Evolutionary conservation across 2,113 vertebrate genomes (phyloP).

Genomic region (Gallinago paraguaiae): DNA sequence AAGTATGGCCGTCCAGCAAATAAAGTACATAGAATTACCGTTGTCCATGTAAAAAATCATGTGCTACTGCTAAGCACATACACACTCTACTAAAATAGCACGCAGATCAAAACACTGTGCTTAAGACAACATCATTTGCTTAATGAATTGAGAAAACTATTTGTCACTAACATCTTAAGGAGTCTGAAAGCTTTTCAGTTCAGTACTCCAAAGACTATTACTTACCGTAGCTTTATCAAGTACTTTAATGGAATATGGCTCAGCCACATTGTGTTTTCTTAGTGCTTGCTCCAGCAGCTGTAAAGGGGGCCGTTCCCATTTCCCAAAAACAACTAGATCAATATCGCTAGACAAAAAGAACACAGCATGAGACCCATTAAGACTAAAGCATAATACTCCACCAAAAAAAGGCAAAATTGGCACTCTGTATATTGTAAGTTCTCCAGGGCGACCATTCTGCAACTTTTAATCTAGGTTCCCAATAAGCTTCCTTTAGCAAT

Average conservation of each 20-base stretch:
- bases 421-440: neutral
- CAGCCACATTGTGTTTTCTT: slow-evolving; percentile 91
- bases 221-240: slow-evolving; percentile 97
- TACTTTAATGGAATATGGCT: slow-evolving; percentile 95
- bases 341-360: slow-evolving; percentile 85
- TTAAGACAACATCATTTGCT: neutral
- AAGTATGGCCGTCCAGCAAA: neutral
- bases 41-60: neutral
- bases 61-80: neutral
- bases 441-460: neutral
- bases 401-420: neutral
- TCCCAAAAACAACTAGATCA: slow-evolving; percentile 96
- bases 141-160: neutral
- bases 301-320: slow-evolving; percentile 93
- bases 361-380: neutral
- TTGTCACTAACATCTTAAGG: neutral
- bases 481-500: neutral
- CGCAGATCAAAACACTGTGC: neutral
- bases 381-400: neutral
- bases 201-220: neutral
- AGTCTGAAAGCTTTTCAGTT: neutral
- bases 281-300: slow-evolving; percentile 93
- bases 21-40: rapidly evolving
- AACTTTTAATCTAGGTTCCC: neutral
- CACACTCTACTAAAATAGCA: neutral